Percentiles rank a stretch among this genome's conserved stretches.
phyloP scores from a whole-genome alignment of 2,888 invertebrate species.

The Artemia sinica region DNA sequence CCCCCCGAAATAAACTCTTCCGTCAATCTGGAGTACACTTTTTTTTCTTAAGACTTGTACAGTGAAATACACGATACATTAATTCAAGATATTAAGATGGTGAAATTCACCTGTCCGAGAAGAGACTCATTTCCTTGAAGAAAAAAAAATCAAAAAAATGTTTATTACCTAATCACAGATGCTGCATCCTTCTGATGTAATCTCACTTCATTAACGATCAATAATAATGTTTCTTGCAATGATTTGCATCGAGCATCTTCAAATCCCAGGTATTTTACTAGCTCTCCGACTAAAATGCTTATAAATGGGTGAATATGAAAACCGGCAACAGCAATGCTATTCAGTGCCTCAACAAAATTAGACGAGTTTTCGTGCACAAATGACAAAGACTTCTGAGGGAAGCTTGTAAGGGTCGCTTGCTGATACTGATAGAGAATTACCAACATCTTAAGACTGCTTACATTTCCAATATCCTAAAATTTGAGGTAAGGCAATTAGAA shows the following conservation, averaged over 20 bases:
- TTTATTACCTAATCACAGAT: background rate
- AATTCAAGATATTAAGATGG: no score
- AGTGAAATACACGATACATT: no score
- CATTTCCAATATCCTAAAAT: no score
- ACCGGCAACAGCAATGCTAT: background rate
- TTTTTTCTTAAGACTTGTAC: no score
- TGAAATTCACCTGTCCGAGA: no score
- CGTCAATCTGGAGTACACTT: no score
- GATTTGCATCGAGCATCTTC: background rate
- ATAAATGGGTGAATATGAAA: background rate
- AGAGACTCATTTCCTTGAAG: no score
- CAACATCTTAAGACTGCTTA: background rate
- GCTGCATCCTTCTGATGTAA: background rate
- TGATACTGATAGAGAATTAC: conserved; percentile 9
- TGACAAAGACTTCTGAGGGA: background rate
- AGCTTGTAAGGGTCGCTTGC: background rate
- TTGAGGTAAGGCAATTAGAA: no score
- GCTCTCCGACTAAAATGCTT: background rate
- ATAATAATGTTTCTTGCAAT: background rate
- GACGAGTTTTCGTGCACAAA: background rate
- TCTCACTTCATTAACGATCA: conserved; percentile 4
- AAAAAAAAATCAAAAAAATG: no score
- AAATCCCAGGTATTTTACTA: background rate
- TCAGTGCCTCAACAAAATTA: background rate
- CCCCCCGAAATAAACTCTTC: no score